Conservation (phyloP, 1,140 invertebrate genomes). For the Cotesia glomerata region DNA sequence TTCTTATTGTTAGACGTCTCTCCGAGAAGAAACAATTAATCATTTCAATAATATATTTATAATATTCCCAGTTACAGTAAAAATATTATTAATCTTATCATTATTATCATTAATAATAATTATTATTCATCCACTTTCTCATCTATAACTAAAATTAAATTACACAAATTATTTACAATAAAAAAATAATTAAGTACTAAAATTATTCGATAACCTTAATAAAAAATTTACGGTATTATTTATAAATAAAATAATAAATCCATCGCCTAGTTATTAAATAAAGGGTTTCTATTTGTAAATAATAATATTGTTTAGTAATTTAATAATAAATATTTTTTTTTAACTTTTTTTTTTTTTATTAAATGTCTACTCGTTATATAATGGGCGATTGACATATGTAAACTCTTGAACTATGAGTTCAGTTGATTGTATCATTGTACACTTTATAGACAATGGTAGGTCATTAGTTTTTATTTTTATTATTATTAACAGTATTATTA, state of each 20-base stretch:
- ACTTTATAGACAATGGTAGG: conserved; percentile 37
- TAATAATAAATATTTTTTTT: conserved; percentile 11
- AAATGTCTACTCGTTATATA: conserved; percentile 28
- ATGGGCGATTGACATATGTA: conserved; percentile 46
- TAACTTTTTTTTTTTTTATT: conserved; percentile 23
- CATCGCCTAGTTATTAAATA: background rate
- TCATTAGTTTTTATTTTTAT: conserved; percentile 13
- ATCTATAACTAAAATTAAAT: too few species aligned
- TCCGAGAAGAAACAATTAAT: background rate
- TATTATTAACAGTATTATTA: conserved; percentile 1
- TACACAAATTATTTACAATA: background rate
- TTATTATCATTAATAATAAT: too few species aligned
- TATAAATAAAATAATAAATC: too few species aligned
- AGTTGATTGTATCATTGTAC: conserved; percentile 49
- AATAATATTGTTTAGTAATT: conserved; percentile 6
- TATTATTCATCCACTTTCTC: too few species aligned
- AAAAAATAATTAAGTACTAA: background rate
- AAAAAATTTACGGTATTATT: too few species aligned
- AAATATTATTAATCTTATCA: too few species aligned
- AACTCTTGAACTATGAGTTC: conserved; percentile 42
- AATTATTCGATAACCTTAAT: conserved; percentile 3
- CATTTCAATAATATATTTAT: too few species aligned
- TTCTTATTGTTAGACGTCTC: too few species aligned
- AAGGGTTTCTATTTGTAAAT: background rate
- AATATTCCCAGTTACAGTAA: too few species aligned